These are phyloP conservation scores for Paguma larvata DNA, from an alignment of 2,797 vertebrate genomes.

Conservation along the genomic window DNA sequence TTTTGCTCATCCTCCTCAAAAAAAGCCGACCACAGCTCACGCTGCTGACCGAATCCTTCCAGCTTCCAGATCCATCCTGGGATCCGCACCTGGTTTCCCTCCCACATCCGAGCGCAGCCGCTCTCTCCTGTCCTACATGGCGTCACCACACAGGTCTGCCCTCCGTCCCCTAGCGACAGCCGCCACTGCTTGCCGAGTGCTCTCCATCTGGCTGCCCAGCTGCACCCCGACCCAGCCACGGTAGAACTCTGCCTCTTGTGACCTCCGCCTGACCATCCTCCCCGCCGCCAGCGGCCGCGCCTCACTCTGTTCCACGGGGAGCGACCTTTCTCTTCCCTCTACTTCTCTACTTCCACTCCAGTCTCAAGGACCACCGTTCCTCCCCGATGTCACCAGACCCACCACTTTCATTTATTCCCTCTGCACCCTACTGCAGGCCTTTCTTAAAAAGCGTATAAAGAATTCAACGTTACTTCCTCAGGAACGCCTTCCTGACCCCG, in stretches of 20 bases:
- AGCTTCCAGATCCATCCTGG: background rate
- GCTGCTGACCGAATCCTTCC: background rate
- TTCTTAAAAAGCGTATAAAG: background rate
- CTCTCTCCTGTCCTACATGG: background rate
- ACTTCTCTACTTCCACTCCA: background rate
- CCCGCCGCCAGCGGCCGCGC: background rate
- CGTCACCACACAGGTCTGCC: background rate
- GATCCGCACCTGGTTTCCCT: background rate
- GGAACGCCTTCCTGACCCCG: background rate
- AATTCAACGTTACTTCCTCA: background rate
- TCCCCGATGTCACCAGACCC: background rate
- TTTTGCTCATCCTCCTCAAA: background rate
- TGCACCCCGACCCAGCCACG: background rate
- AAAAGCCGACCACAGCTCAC: background rate
- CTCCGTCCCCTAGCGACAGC: background rate
- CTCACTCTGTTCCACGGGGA: background rate
- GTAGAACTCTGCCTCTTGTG: background rate
- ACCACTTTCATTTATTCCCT: background rate
- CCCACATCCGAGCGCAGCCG: background rate
- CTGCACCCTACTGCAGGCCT: background rate
- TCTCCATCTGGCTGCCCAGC: background rate
- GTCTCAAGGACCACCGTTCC: background rate
- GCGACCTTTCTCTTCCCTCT: background rate
- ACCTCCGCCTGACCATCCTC: background rate
- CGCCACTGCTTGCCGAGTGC: background rate